Percentiles rank a stretch among this genome's conserved stretches.
Conservation (phyloP, 2,113 vertebrate species). For the Charadrius vociferus region DNA sequence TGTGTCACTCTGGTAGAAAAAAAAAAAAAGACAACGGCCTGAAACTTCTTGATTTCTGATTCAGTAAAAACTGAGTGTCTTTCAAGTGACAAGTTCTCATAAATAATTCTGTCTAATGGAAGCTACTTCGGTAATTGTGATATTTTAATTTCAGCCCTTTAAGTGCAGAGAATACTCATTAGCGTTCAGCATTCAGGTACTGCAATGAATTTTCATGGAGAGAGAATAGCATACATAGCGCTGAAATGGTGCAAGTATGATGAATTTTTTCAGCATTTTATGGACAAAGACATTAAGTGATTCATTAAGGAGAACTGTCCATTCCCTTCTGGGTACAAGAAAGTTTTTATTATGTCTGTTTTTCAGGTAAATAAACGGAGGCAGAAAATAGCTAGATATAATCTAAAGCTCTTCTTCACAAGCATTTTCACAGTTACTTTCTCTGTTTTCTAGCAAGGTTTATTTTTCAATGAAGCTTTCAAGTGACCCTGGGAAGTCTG, state of each 20-base stretch:
- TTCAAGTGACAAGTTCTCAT: conserved; percentile 49
- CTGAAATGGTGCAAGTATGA: neutral
- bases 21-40: neutral
- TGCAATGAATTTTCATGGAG: conserved; percentile 43
- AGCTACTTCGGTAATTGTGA: neutral
- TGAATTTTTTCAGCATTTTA: neutral
- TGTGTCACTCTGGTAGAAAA: neutral
- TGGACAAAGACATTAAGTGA: neutral
- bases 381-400: neutral
- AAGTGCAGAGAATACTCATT: conserved; percentile 48
- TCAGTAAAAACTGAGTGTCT: neutral
- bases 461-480: neutral
- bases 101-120: conserved; percentile 60
- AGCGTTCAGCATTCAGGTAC: neutral
- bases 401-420: neutral
- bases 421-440: neutral
- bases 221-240: neutral
- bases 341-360: neutral
- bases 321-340: neutral
- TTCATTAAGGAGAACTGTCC: neutral
- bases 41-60: neutral
- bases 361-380: neutral
- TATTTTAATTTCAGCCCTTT: conserved; percentile 56
- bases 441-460: neutral
- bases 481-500: neutral